Percentiles rank a stretch among this genome's conserved stretches.
Conservation (phyloP, 2,888 invertebrate species). For the Monopis laevigella region DNA sequence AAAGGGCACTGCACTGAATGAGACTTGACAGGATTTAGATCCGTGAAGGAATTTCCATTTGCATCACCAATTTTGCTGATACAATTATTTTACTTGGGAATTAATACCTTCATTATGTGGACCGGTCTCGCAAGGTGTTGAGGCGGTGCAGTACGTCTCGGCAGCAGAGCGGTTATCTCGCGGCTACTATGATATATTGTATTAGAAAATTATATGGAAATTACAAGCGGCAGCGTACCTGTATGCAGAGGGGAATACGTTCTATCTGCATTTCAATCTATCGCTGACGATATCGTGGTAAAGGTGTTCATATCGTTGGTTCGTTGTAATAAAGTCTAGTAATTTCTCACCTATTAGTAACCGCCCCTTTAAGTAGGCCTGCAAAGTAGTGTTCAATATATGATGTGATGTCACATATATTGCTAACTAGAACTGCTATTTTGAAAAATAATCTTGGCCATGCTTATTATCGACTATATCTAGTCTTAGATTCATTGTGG, state of each 20-base stretch:
- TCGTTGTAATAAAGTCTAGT: conserved; percentile 23
- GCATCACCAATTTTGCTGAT: neutral
- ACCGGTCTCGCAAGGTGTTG: conserved; percentile 21
- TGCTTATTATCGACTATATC: too few relatives aligned
- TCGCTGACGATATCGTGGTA: conserved; percentile 5
- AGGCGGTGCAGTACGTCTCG: conserved; percentile 3
- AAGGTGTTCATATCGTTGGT: neutral
- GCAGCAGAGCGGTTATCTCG: neutral
- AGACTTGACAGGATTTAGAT: neutral
- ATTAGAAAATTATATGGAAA: conserved; percentile 23
- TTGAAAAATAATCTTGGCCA: too few relatives aligned
- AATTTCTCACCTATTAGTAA: conserved; percentile 25
- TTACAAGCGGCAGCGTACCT: neutral
- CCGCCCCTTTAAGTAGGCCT: conserved; percentile 19
- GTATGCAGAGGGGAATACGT: neutral
- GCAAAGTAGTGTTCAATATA: conserved; percentile 8
- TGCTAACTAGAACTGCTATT: too few relatives aligned
- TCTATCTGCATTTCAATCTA: conserved; percentile 1
- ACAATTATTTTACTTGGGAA: conserved; percentile 19
- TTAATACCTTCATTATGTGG: conserved; percentile 21
- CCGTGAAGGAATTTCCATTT: conserved; percentile 4
- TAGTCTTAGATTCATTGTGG: too few relatives aligned
- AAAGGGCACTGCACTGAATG: conserved; percentile 3
- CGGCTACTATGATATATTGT: conserved; percentile 6
- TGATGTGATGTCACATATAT: conserved; percentile 11